Conservation (phyloP, 2,888 invertebrate genomes). For the Oligia strigilis region DNA sequence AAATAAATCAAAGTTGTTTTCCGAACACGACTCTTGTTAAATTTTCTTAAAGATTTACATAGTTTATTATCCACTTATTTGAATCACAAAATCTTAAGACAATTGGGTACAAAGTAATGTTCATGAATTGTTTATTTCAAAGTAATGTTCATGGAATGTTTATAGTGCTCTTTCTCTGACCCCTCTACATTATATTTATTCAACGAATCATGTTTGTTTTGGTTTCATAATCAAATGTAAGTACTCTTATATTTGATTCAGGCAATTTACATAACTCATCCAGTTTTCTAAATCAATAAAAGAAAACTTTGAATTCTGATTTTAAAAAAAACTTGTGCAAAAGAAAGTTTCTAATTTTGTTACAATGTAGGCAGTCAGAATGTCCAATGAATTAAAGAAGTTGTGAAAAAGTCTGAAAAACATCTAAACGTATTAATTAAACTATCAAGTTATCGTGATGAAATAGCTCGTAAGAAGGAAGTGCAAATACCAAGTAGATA, state of each 20-base stretch:
- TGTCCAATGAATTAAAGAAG: neutral
- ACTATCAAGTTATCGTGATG: neutral
- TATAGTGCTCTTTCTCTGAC: conserved; percentile 18
- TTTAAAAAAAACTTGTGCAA: conserved; percentile 7
- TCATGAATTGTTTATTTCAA: conserved; percentile 29
- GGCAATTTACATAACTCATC: conserved; percentile 24
- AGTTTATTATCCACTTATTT: conserved; percentile 41
- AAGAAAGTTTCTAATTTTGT: conserved; percentile 23
- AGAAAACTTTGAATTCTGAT: conserved; percentile 1
- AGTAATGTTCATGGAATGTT: conserved; percentile 40
- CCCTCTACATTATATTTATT: conserved; percentile 8
- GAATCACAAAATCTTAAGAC: conserved; percentile 42
- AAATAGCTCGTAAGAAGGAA: neutral
- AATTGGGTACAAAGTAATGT: conserved; percentile 30
- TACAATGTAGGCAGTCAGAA: conserved; percentile 8
- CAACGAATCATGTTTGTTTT: conserved; percentile 22
- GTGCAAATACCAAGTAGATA: no score
- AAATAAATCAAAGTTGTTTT: conserved; percentile 50
- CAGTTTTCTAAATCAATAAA: conserved; percentile 23
- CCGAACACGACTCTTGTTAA: conserved; percentile 20
- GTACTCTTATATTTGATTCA: conserved; percentile 11
- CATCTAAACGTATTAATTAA: neutral
- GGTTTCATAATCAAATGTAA: conserved; percentile 36
- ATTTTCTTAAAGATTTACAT: conserved; percentile 36
- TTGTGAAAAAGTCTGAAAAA: neutral